These are phyloP conservation scores for Takifugu bimaculatus DNA, from an alignment of 2,113 vertebrate genomes.

Conservation along the genomic window DNA sequence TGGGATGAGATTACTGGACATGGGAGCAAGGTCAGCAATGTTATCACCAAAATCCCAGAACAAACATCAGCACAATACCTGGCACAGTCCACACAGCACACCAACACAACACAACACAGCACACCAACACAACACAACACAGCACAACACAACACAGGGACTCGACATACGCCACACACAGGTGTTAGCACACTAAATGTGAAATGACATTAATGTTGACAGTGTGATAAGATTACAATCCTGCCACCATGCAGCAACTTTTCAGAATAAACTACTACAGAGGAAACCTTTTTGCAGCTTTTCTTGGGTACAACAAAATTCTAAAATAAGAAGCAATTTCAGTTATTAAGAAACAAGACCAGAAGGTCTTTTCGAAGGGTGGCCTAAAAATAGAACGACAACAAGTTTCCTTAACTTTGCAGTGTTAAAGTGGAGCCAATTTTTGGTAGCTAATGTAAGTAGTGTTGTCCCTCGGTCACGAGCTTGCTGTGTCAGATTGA, in stretches of 20 bases:
- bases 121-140: slow-evolving; percentile 11
- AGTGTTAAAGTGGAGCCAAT: slow-evolving; percentile 3
- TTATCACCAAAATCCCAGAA: slow-evolving; percentile 11
- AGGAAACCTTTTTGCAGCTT: not conserved
- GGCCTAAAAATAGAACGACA: not conserved
- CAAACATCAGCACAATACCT: not conserved
- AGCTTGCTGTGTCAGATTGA: slow-evolving; percentile 60
- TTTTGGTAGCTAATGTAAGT: slow-evolving; percentile 11
- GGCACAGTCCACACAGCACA: slow-evolving; percentile 24
- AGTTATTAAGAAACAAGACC: not conserved
- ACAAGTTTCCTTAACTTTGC: not conserved
- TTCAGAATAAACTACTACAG: not conserved
- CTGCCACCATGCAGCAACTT: not conserved
- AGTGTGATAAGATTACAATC: not conserved
- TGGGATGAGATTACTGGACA: slow-evolving; percentile 26
- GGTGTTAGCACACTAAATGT: slow-evolving; percentile 41
- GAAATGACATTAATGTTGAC: slow-evolving; percentile 1
- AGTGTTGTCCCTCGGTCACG: slow-evolving; percentile 17
- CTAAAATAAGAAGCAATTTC: not conserved
- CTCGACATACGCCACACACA: slow-evolving; percentile 30
- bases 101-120: slow-evolving; percentile 30
- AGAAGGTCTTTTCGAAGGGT: not conserved
- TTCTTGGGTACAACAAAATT: slow-evolving; percentile 9
- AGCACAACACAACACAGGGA: slow-evolving; percentile 14
- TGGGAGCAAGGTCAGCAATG: slow-evolving; percentile 18